Evolutionary conservation across 2,113 vertebrate species (phyloP), one percentile per base, ranked within the genome.

Genomic region (Oreochromis tanganicae): DNA sequence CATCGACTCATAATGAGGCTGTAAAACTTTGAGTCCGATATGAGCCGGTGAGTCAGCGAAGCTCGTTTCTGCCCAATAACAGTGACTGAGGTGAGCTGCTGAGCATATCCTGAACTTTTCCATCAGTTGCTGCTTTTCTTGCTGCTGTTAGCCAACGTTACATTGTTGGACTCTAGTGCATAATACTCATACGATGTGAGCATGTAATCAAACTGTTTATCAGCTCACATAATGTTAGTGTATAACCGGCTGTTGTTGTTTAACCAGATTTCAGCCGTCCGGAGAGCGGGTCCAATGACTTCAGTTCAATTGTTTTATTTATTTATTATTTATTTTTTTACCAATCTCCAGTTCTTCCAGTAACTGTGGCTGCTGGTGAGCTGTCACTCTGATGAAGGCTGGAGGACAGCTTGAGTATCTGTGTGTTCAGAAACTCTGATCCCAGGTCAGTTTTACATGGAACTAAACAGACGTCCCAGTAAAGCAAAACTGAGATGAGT

Each of bases 81-180:
- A 0, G 32, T 0, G 17, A n/a, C 59, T 0, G 32, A 36, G 59
- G 16, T 19, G 59, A 61, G 57, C 57, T 61, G 5, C 7, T 61
- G 57, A 61, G 57, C 29, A 19, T 2, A 19, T 10, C 57, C 9
- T 61, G 57, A 19, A 63, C 59, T 0, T 63, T 0, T 63, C 29
- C 59, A 63, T 63, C 29, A 63, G 9, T 0, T 2, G 59, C 59
- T 63, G 55, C 11, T 56, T 21, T 24, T 24, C 21, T 0, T 56
- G 21, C 6, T 57, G 59, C 59, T 63, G 17, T 7, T 17, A 3
- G 32, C 59, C 32, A 36, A 32, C 16, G 3, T 12, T 55, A 21
- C 5, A 3, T 55, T 6, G 10, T 7, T 56, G 54, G n/a, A 12
- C 21, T 56, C 54, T 24, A 6, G 5, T 63, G 59, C 3, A 6